Conservation (phyloP, 37 sponge, comb jelly and placozoan species). For the Spongilla lacustris region DNA sequence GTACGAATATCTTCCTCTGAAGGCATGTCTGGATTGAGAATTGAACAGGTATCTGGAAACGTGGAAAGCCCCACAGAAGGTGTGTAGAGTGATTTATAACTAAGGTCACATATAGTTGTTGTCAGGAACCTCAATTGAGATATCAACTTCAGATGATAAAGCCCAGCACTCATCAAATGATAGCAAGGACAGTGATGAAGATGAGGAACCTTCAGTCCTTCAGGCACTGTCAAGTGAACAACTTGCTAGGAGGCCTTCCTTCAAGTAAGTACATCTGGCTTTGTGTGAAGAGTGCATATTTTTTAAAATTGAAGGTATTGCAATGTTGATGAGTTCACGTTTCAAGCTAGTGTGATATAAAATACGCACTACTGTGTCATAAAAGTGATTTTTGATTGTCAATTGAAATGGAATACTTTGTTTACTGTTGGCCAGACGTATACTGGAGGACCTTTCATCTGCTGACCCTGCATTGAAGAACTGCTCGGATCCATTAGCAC, state of each 20-base stretch:
- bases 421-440: slow-evolving; percentile 26
- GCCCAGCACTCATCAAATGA: not conserved
- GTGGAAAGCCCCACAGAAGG: slow-evolving; percentile 26
- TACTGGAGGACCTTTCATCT: slow-evolving; percentile 62
- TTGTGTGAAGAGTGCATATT: not conserved
- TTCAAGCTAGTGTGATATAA: too few relatives aligned
- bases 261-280: slow-evolving; percentile 52
- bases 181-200: slow-evolving; percentile 35
- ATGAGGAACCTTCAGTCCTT: slow-evolving; percentile 46
- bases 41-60: slow-evolving; percentile 41
- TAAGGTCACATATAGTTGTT: not conserved
- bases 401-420: too few relatives aligned
- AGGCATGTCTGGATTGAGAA: slow-evolving; percentile 19
- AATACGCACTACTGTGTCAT: too few relatives aligned
- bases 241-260: slow-evolving; percentile 69
- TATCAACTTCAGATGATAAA: not conserved
- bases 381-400: too few relatives aligned
- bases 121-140: not conserved
- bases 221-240: slow-evolving; percentile 58
- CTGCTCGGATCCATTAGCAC: slow-evolving; percentile 3
- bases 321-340: too few relatives aligned
- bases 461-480: slow-evolving; percentile 43
- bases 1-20: not conserved
- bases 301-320: too few relatives aligned
- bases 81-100: not conserved